A percentile compares a stretch with the other conserved stretches of the same genome.
These are phyloP conservation scores for Pseudomyrmex cubaensis DNA, from an alignment of 1,140 invertebrate genomes.

Conservation along the genomic window DNA sequence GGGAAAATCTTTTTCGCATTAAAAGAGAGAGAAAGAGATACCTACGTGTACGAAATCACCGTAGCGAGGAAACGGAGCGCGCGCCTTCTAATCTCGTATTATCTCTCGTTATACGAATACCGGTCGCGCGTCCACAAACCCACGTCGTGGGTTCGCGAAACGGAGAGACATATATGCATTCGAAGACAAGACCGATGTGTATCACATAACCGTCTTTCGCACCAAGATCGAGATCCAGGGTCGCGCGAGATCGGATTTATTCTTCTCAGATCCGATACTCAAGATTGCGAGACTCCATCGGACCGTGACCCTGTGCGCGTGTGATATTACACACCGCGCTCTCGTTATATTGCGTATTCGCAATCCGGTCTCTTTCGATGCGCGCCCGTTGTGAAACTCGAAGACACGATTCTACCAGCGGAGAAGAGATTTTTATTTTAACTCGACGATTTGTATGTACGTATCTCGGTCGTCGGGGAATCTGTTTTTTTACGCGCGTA, in stretches of 20 bases:
- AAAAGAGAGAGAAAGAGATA: neutral
- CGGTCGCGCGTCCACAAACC: neutral
- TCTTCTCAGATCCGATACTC: constrained; percentile 28
- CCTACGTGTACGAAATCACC: constrained; percentile 31
- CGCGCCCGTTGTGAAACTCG: too few species aligned
- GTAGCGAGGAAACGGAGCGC: constrained; percentile 5
- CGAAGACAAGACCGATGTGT: neutral
- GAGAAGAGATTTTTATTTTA: too few species aligned
- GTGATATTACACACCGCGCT: constrained; percentile 50
- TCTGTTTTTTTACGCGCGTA: neutral
- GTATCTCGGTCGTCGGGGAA: neutral
- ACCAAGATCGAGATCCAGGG: neutral
- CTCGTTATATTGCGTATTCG: neutral
- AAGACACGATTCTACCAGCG: too few species aligned
- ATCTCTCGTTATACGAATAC: neutral
- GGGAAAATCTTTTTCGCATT: constrained; percentile 26
- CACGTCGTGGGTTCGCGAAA: too few species aligned
- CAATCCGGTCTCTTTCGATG: neutral
- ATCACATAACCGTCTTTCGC: constrained; percentile 13
- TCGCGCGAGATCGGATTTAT: neutral
- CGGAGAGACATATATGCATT: neutral
- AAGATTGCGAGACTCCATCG: constrained; percentile 16
- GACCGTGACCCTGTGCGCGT: constrained; percentile 40
- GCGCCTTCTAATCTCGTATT: constrained; percentile 6
- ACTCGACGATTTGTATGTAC: too few species aligned